phyloP scores from a whole-genome alignment of 2,888 invertebrate species.

The Ichneumon xanthorius region DNA sequence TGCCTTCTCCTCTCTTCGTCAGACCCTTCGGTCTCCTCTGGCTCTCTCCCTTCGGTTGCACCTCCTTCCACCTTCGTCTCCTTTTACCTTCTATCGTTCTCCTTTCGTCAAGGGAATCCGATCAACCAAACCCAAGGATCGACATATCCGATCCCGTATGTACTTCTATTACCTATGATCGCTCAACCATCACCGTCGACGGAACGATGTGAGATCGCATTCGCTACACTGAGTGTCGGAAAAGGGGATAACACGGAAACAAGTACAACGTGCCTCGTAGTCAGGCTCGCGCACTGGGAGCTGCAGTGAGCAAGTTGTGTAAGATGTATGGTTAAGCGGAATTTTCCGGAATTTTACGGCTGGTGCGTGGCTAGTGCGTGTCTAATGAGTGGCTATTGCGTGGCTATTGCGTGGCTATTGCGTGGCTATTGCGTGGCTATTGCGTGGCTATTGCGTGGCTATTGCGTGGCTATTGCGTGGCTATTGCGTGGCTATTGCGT shows the following conservation, averaged over 20 bases:
- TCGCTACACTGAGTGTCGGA: slow-evolving; percentile 25
- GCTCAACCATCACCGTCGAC: slow-evolving; percentile 68
- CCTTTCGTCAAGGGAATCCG: slow-evolving; percentile 64
- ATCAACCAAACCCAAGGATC: slow-evolving; percentile 70
- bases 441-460: no score
- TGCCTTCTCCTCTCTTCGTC: slow-evolving; percentile 37
- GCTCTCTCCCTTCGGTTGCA: slow-evolving; percentile 19
- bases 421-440: no score
- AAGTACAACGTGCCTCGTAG: slow-evolving; percentile 42
- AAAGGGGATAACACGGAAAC: slow-evolving; percentile 47
- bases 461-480: no score
- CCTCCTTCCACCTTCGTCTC: slow-evolving; percentile 43
- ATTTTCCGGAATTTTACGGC: slow-evolving; percentile 54
- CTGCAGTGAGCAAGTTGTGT: background rate
- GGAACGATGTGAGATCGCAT: slow-evolving; percentile 60
- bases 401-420: no score
- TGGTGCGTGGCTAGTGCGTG: slow-evolving; percentile 47
- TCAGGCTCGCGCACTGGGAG: slow-evolving; percentile 14
- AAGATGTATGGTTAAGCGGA: background rate
- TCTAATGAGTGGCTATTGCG: no score
- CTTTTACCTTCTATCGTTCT: slow-evolving; percentile 48
- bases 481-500: no score
- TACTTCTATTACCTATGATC: slow-evolving; percentile 70
- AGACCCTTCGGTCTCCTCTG: slow-evolving; percentile 67
- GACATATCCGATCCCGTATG: slow-evolving; percentile 68